These are phyloP conservation scores for Clupea harengus DNA, from an alignment of 2,113 vertebrate genomes.

Conservation along the genomic window DNA sequence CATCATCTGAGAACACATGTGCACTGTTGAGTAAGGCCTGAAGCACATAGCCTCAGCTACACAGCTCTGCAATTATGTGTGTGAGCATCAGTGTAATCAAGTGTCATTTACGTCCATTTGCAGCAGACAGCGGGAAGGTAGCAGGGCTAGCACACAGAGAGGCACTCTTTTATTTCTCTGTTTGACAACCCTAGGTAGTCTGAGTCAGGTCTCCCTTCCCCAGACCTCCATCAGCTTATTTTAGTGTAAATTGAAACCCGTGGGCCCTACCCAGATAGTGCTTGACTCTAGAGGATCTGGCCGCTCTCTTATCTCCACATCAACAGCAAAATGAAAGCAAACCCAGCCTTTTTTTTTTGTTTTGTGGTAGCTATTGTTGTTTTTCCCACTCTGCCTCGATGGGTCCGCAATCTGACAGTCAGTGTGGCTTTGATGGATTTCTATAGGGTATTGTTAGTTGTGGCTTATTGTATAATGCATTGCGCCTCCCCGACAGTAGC, in stretches of 20 bases:
- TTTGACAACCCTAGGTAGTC: not conserved
- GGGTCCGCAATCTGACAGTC: constrained; percentile 35
- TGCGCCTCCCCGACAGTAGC: not conserved
- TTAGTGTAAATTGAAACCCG: constrained; percentile 41
- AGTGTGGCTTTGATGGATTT: constrained; percentile 44
- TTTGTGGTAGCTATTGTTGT: not conserved
- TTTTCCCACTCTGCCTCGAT: constrained; percentile 14
- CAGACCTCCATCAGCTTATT: not conserved
- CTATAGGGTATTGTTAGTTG: constrained; percentile 32
- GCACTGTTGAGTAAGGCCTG: not conserved
- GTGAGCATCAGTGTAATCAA: not conserved
- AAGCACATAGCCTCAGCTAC: not conserved
- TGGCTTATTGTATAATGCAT: constrained; percentile 26
- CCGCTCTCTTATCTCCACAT: constrained; percentile 38
- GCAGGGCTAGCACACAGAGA: not conserved
- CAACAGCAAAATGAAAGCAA: constrained; percentile 39
- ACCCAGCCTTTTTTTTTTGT: constrained; percentile 7
- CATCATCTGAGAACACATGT: not conserved
- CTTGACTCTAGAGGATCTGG: not conserved
- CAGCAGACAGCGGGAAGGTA: not conserved
- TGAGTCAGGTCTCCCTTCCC: not conserved
- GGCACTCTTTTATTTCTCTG: not conserved
- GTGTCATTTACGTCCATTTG: not conserved
- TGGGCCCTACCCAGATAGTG: not conserved
- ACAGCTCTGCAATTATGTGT: not conserved